phyloP scores from a whole-genome alignment of 2,113 vertebrate species.

The Poeciliopsis occidentalis region DNA sequence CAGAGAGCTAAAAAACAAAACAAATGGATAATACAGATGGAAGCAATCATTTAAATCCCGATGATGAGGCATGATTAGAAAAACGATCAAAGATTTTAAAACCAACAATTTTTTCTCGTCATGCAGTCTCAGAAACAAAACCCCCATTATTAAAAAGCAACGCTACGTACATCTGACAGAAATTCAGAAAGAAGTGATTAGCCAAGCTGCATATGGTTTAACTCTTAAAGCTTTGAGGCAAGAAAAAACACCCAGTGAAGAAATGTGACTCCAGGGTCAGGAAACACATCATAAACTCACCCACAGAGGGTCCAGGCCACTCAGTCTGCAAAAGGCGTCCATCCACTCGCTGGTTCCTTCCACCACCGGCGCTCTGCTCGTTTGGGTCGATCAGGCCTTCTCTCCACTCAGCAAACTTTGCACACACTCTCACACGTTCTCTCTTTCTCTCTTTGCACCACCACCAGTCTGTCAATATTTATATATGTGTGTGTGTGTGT shows the following conservation, averaged over 20 bases:
- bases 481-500: conserved; percentile 1
- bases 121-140: not conserved
- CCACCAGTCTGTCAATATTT: conserved; percentile 20
- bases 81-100: not conserved
- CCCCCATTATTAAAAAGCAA: not conserved
- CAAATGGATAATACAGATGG: not conserved
- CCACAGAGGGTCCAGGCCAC: conserved; percentile 84
- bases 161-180: not conserved
- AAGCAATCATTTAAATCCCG: not conserved
- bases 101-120: not conserved
- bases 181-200: not conserved
- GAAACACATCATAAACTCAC: conserved; percentile 73
- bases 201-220: not conserved
- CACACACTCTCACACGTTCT: conserved; percentile 15
- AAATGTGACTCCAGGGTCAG: conserved; percentile 28
- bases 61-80: not conserved
- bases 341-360: conserved; percentile 76
- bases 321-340: conserved; percentile 84
- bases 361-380: conserved; percentile 54
- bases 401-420: conserved; percentile 37
- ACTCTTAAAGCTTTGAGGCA: not conserved
- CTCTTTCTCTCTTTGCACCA: conserved; percentile 37
- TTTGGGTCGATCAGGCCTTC: conserved; percentile 49
- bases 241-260: not conserved
- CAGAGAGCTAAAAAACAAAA: not conserved